Evolutionary conservation across 2,888 invertebrate species (phyloP), one percentile per base, ranked within the genome.

Genomic region (Abscondita cerata): DNA sequence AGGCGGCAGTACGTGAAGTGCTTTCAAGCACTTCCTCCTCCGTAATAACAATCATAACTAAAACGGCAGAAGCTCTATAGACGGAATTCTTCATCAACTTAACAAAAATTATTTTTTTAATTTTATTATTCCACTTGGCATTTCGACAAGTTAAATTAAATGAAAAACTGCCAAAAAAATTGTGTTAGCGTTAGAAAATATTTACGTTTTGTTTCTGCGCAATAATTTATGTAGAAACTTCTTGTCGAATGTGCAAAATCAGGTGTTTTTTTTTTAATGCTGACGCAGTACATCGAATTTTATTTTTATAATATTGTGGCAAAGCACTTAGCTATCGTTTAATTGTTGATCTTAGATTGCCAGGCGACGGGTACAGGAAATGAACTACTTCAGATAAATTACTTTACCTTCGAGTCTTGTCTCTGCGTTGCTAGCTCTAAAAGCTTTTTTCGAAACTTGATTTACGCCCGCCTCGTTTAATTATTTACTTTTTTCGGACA

Each of bases 31-130:
- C 52, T 58, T 58, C 52, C 52, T 58, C 51, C 36, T 19, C 19
- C 52, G 58, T 52, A 58, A 58, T 58, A 58, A 52, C 52, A 58
- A 52, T 58, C 58, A 58, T 58, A 58, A 58, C 58, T 52, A 52
- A 58, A 58, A 57, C 57, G 57, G 33, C 15, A 56, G 56, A 56
- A 48, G 56, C 41, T 50, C 40, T 36, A 48, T 55, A 36, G n/a
- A n/a, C n/a, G n/a, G n/a, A n/a, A 48, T 50, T 25, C 38, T 50
- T 19, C 18, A 40, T 50, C 48, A 12, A 20, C 12, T 15, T 38
- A 56, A 25, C 47, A 16, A 13, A 16, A 41, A 41, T 13, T 12
- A 25, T 25, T 25, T 6, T 25, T 25, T 25, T 6, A 6, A 25
- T 25, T 25, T 6, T 25, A 25, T n/a, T 25, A 25, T 25, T 25